A percentile compares a stretch with the other conserved stretches of the same genome.
Evolutionary conservation across 2,113 vertebrate genomes (phyloP).

Genomic region (Sander vitreus): DNA sequence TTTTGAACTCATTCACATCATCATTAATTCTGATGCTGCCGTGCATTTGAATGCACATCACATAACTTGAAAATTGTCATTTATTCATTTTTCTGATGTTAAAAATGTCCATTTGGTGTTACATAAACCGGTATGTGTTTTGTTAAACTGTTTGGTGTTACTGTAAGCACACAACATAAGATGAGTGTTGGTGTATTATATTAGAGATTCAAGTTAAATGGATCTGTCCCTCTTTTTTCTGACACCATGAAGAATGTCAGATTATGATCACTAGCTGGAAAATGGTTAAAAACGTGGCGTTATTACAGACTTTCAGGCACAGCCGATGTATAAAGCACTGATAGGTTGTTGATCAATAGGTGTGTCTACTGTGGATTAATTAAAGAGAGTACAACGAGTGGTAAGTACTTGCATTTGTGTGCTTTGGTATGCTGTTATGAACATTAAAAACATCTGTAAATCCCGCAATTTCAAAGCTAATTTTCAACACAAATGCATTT

Average conservation of each 20-base stretch:
- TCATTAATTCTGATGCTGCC: background rate
- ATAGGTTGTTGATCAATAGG: too few species aligned
- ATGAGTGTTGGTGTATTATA: background rate
- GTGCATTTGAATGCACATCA: background rate
- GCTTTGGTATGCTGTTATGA: background rate
- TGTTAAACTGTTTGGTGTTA: background rate
- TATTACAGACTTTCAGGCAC: background rate
- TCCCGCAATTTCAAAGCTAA: background rate
- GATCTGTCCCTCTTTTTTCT: background rate
- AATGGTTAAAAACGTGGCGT: background rate
- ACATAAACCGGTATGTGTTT: constrained; percentile 31
- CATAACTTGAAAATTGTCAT: background rate
- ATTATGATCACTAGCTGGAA: background rate
- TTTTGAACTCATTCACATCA: too few species aligned
- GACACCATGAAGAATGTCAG: background rate
- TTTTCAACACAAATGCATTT: background rate
- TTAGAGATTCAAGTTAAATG: background rate
- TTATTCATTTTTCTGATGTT: constrained; percentile 22
- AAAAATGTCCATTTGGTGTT: background rate
- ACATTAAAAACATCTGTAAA: background rate
- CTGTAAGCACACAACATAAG: background rate
- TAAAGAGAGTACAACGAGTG: background rate
- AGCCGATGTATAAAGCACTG: background rate
- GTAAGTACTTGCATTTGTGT: background rate
- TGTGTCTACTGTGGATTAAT: background rate